A percentile compares a stretch with the other conserved stretches of the same genome.
Evolutionary conservation across 1,140 invertebrate genomes (phyloP).

Genomic region (Caenorhabditis remanei): DNA sequence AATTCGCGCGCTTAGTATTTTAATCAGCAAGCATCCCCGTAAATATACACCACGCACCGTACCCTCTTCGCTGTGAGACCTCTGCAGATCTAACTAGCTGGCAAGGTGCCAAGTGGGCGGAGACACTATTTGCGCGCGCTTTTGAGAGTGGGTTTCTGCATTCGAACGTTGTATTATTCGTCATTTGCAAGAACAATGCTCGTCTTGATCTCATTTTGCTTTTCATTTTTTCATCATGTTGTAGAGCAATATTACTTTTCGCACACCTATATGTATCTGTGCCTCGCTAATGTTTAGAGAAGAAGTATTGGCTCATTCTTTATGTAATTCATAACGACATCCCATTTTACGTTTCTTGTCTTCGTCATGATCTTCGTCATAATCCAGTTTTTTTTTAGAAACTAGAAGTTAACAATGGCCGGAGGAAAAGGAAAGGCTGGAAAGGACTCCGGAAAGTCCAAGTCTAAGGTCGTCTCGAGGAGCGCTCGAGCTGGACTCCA

Average conservation of each 20-base stretch:
- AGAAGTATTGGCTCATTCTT: background rate
- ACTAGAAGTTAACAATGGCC: conserved; percentile 61
- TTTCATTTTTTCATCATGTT: too few species aligned
- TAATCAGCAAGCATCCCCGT: background rate
- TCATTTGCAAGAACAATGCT: background rate
- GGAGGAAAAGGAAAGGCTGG: conserved; percentile 89
- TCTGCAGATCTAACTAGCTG: conserved; percentile 47
- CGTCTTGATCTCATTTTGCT: background rate
- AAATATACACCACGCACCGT: conserved; percentile 40
- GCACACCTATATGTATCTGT: too few species aligned
- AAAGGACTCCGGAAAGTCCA: conserved; percentile 99
- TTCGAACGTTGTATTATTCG: background rate
- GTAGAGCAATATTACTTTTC: too few species aligned
- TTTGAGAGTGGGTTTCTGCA: conserved; percentile 19
- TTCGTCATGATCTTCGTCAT: background rate
- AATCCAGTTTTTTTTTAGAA: conserved; percentile 15
- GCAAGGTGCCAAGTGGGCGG: conserved; percentile 39
- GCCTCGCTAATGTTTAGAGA: too few species aligned
- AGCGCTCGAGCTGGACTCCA: conserved; percentile 96
- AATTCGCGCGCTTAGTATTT: conserved; percentile 6
- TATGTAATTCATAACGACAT: background rate
- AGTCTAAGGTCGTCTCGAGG: conserved; percentile 95
- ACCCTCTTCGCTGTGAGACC: background rate
- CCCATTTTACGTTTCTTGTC: background rate
- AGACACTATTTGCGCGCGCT: conserved; percentile 12